Percentiles rank a stretch among this genome's conserved stretches.
Conservation (phyloP, 2,888 invertebrate species). For the Ophion slaviceki region DNA sequence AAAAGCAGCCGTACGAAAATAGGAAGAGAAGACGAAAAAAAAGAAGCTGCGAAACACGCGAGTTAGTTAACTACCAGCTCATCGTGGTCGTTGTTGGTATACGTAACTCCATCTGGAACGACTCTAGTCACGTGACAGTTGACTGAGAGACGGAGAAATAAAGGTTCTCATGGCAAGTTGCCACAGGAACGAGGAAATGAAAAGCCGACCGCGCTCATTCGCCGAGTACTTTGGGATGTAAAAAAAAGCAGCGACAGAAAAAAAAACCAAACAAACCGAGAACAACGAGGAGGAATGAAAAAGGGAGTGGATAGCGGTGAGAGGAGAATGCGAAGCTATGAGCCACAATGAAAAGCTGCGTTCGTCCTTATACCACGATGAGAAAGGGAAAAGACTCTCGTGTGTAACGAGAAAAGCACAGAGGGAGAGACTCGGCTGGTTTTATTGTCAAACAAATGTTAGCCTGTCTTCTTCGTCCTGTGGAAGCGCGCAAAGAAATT, state of each 20-base stretch:
- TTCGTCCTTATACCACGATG: background rate
- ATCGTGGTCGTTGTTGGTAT: slow-evolving; percentile 17
- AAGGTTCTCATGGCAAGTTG: slow-evolving; percentile 39
- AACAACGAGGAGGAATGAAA: slow-evolving; percentile 22
- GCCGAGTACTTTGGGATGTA: slow-evolving; percentile 30
- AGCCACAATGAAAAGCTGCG: slow-evolving; percentile 2
- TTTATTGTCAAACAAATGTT: slow-evolving; percentile 16
- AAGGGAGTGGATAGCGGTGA: background rate
- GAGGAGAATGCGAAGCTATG: slow-evolving; percentile 3
- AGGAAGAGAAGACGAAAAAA: slow-evolving; percentile 2
- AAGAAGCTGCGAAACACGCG: background rate
- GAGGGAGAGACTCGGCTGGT: background rate
- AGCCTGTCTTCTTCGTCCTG: background rate
- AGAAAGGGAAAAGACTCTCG: background rate
- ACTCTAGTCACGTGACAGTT: slow-evolving; percentile 37
- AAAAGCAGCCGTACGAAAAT: background rate
- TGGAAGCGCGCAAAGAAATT: background rate
- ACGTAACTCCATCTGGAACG: slow-evolving; percentile 27
- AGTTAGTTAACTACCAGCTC: slow-evolving; percentile 40
- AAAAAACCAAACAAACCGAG: background rate
- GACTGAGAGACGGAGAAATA: slow-evolving; percentile 18
- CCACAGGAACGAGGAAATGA: slow-evolving; percentile 49
- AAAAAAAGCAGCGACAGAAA: background rate
- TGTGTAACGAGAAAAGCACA: background rate
- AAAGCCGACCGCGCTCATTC: slow-evolving; percentile 32